Conservation (phyloP, 2,888 invertebrate species). For the Athalia circularis region DNA sequence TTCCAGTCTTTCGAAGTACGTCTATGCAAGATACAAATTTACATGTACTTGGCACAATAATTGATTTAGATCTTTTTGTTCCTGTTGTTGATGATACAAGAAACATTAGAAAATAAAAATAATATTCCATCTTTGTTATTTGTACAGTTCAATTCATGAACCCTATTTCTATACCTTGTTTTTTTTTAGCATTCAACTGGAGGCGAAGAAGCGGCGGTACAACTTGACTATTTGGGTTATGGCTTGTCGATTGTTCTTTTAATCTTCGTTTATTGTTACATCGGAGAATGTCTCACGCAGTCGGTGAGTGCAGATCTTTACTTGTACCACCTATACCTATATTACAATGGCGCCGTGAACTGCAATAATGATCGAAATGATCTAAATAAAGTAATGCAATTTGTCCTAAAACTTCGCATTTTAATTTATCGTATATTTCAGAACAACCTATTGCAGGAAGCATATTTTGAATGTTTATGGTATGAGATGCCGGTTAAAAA, state of each 20-base stretch:
- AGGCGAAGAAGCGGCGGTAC: conserved; percentile 23
- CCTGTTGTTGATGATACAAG: too few relatives aligned
- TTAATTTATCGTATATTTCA: conserved; percentile 56
- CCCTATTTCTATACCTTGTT: background rate
- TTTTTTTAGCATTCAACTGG: conserved; percentile 15
- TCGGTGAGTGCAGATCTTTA: conserved; percentile 16
- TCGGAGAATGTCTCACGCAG: conserved; percentile 37
- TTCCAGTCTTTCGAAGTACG: too few relatives aligned
- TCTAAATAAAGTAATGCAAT: background rate
- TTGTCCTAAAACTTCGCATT: background rate
- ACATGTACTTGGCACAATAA: too few relatives aligned
- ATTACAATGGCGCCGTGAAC: background rate
- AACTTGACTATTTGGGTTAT: conserved; percentile 9
- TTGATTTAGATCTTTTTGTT: too few relatives aligned
- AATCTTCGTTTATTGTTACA: conserved; percentile 36
- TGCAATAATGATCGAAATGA: background rate
- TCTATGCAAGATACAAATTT: too few relatives aligned
- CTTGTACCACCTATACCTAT: background rate
- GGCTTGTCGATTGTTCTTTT: conserved; percentile 35
- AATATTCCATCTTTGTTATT: background rate
- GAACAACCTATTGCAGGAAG: conserved; percentile 73
- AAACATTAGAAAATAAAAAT: background rate
- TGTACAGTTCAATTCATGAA: too few relatives aligned
- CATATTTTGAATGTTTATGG: conserved; percentile 75
- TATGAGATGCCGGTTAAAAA: conserved; percentile 66